These are phyloP conservation scores for Reinhardtius hippoglossoides DNA, from an alignment of 2,113 vertebrate species.

Conservation along the genomic window DNA sequence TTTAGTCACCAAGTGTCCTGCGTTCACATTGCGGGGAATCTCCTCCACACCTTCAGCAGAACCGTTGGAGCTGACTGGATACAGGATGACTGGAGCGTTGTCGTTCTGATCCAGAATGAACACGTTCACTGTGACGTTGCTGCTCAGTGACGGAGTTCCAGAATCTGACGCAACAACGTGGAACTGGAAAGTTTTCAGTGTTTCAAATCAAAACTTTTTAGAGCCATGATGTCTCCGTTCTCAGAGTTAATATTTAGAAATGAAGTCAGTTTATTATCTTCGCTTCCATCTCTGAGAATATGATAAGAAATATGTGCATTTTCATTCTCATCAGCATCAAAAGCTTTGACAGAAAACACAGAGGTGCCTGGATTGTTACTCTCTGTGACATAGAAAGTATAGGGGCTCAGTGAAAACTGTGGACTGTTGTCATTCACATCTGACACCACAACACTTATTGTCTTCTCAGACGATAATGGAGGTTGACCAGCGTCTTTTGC, in stretches of 20 bases:
- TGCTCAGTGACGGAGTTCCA: constrained; percentile 51
- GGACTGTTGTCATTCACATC: constrained; percentile 77
- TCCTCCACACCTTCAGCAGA: constrained; percentile 21
- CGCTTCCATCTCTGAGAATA: constrained; percentile 30
- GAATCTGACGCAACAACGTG: constrained; percentile 59
- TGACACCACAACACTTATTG: constrained; percentile 44
- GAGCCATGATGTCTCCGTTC: constrained; percentile 45
- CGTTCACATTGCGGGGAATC: constrained; percentile 23
- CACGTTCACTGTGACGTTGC: constrained; percentile 35
- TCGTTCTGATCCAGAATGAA: constrained; percentile 21
- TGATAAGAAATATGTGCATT: constrained; percentile 64
- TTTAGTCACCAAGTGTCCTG: constrained; percentile 55
- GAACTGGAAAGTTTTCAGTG: constrained; percentile 50
- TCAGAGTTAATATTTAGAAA: constrained; percentile 55
- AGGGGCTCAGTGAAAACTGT: constrained; percentile 59
- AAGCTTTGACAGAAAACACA: constrained; percentile 65
- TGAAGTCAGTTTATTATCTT: constrained; percentile 5
- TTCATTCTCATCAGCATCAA: constrained; percentile 61
- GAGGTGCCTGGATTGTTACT: constrained; percentile 22
- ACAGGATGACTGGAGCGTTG: constrained; percentile 20
- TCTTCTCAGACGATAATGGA: constrained; percentile 48
- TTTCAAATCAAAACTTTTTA: constrained; percentile 70
- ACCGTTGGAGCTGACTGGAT: constrained; percentile 13
- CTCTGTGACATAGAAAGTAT: constrained; percentile 60
- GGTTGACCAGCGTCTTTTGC: constrained; percentile 67